Evolutionary conservation across 2,888 invertebrate genomes (phyloP).

Genomic region (Dione vanillae): DNA sequence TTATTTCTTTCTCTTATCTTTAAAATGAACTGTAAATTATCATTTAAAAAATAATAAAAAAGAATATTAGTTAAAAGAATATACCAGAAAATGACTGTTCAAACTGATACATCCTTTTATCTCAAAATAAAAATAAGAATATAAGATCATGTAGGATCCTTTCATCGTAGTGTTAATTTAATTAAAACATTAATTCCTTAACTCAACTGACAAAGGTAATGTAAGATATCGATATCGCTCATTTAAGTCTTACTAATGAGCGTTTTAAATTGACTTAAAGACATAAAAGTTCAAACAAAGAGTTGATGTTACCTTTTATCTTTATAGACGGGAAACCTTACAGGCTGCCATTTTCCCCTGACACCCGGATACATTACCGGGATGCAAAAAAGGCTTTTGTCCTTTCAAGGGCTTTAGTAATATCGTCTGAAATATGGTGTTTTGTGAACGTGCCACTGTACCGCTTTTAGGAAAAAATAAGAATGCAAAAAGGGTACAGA

Average conservation of each 20-base stretch:
- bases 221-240: background rate
- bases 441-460: slow-evolving; percentile 26
- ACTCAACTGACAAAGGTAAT: background rate
- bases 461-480: slow-evolving; percentile 24
- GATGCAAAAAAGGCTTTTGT: slow-evolving; percentile 39
- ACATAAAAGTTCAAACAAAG: slow-evolving; percentile 29
- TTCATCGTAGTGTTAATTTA: too few species aligned
- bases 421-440: slow-evolving; percentile 27
- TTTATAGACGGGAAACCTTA: slow-evolving; percentile 38
- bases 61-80: too few species aligned
- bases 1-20: too few species aligned
- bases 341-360: slow-evolving; percentile 28
- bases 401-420: slow-evolving; percentile 39
- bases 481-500: slow-evolving; percentile 8
- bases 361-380: slow-evolving; percentile 35
- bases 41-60: too few species aligned
- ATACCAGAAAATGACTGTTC: too few species aligned
- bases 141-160: too few species aligned
- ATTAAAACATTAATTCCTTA: background rate
- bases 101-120: too few species aligned
- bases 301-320: slow-evolving; percentile 34
- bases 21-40: too few species aligned
- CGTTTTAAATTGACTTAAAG: slow-evolving; percentile 15
- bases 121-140: too few species aligned
- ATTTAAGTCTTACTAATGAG: slow-evolving; percentile 6